Base-by-base conservation (phyloP, 92 coral and sea anemone genomes). In the Umimayanthus chanpuru region DNA sequence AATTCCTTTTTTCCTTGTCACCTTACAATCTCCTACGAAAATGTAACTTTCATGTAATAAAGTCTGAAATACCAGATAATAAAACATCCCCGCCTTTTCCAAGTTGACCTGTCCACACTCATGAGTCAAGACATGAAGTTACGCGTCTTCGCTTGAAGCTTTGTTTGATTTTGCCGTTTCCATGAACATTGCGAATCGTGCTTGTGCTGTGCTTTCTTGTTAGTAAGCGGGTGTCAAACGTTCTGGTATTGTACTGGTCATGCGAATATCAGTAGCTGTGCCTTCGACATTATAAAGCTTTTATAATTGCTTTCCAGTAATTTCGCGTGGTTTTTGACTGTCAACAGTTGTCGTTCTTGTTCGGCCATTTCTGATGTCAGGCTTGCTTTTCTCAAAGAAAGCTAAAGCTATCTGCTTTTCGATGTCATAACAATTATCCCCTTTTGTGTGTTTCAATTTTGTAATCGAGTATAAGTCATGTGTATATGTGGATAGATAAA, bases 251-350 rank as follows among this genome's bases (percentile, higher is more conserved):
- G 29, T 8, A 70, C 15, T 40, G 47, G 55, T 81, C 56, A 7
- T 61, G 55, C 55, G 61, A 67, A 16, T 44, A 64, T 43, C 36
- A 32, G 36, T 32, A 32, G 36, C 36, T 28, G 47, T 29, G 8
- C 26, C 29, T 61, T 81, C 72, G 53, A 29, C 30, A 23, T 64
- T 2, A 32, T 32, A 11, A 38, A 36, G 9, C 49, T 28, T 72
- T 3, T 12, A 30, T 16, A 30, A 56, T 56, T 65, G 58, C 28
- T 82, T 68, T 44, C 39, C 41, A 2, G 77, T 26, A 83, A 83
- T 74, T 74, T 74, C 64, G 36, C 32, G 61, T 83, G 78, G 87
- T 28, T 83, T 67, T 10, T 83, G 53, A 50, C 78, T 83, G 78
- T 83, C 77, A 83, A 67, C 87, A 71, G 78, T 83, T 83, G 15